Percentiles rank a stretch among this genome's conserved stretches.
Conservation (phyloP, 1,140 invertebrate genomes). For the Piezodorus guildinii region DNA sequence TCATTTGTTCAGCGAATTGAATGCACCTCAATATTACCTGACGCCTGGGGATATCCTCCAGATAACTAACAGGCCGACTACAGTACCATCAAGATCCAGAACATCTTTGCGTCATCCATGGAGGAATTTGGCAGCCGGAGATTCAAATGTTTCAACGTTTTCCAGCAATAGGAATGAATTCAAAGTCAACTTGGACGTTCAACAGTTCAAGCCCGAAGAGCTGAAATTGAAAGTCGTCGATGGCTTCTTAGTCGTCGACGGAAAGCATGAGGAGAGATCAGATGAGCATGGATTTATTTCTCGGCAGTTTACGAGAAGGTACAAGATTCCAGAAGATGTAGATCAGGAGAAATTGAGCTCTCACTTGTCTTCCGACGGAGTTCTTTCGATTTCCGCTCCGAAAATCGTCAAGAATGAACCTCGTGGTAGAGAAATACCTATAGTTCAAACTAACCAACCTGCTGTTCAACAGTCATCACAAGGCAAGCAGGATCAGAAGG, state of each 20-base stretch:
- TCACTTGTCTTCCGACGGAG: slow-evolving; percentile 47
- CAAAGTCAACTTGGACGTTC: slow-evolving; percentile 53
- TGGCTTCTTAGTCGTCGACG: slow-evolving; percentile 51
- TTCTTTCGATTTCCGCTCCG: slow-evolving; percentile 46
- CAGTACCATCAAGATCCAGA: background rate
- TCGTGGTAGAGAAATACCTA: background rate
- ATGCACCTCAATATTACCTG: background rate
- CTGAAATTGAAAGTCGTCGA: slow-evolving; percentile 57
- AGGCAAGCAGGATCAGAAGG: background rate
- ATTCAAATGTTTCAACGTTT: slow-evolving; percentile 14
- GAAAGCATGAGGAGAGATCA: slow-evolving; percentile 52
- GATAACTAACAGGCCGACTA: background rate
- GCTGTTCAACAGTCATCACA: background rate
- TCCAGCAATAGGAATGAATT: slow-evolving; percentile 20
- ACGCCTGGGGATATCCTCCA: background rate
- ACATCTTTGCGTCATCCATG: slow-evolving; percentile 17
- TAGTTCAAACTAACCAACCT: background rate
- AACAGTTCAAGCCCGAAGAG: slow-evolving; percentile 69
- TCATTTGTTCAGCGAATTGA: background rate
- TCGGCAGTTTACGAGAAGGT: slow-evolving; percentile 50
- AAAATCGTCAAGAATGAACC: slow-evolving; percentile 31
- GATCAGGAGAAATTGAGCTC: slow-evolving; percentile 46
- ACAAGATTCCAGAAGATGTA: slow-evolving; percentile 48
- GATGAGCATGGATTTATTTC: slow-evolving; percentile 51
- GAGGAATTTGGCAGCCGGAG: background rate